Evolutionary conservation across 2,888 invertebrate genomes (phyloP).

Genomic region (Cremastinae sp.): DNA sequence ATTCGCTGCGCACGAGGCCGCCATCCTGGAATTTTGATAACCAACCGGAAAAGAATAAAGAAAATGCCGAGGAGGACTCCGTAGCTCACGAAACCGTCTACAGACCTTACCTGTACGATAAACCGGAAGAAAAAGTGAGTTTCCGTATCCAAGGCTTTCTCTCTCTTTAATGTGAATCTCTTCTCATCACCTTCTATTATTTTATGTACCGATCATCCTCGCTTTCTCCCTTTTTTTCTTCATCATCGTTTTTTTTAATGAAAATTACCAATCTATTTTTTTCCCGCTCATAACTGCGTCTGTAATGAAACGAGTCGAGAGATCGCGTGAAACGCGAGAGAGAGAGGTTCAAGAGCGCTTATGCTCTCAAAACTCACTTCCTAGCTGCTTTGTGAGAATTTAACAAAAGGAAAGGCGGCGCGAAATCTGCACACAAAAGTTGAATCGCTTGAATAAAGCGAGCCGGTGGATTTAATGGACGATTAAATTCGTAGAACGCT

Average conservation of each 20-base stretch:
- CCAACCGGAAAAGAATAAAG: conserved; percentile 50
- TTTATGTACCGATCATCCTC: conserved; percentile 17
- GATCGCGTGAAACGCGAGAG: background rate
- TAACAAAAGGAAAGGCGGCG: conserved; percentile 1
- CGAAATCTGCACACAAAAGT: conserved; percentile 3
- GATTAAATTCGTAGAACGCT: conserved; percentile 9
- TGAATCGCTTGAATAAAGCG: no score
- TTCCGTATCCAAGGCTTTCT: conserved; percentile 10
- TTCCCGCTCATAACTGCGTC: conserved; percentile 19
- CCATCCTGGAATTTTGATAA: conserved; percentile 71
- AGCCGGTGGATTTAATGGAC: background rate
- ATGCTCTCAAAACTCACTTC: conserved; percentile 9
- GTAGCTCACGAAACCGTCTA: conserved; percentile 74
- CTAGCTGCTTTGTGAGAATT: background rate
- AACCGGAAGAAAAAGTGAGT: conserved; percentile 60
- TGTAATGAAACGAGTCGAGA: conserved; percentile 11
- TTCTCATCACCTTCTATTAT: background rate
- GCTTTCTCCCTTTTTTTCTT: conserved; percentile 28
- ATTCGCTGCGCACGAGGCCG: conserved; percentile 64
- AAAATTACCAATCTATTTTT: no score
- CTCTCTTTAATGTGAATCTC: background rate
- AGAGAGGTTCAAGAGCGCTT: background rate
- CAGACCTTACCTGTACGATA: conserved; percentile 70
- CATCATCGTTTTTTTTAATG: background rate
- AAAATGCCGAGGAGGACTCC: conserved; percentile 69